Evolutionary conservation across 2,888 invertebrate genomes (phyloP).

Genomic region (Dastarcus helophoroides): DNA sequence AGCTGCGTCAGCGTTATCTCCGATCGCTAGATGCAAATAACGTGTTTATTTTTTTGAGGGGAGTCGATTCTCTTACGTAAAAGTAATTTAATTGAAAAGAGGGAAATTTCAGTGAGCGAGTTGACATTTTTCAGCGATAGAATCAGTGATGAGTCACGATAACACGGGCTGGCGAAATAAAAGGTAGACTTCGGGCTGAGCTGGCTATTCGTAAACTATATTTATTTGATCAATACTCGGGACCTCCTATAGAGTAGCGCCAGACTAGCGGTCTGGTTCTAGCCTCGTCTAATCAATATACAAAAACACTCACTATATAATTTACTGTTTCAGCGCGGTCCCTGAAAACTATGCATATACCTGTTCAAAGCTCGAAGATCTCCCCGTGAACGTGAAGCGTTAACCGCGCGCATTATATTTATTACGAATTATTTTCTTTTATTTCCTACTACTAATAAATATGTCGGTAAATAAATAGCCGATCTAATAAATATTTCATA

Average conservation of each 20-base stretch:
- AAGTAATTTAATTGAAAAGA: slow-evolving; percentile 7
- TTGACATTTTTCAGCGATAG: slow-evolving; percentile 12
- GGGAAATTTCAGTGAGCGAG: slow-evolving; percentile 4
- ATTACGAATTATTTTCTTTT: slow-evolving; percentile 36
- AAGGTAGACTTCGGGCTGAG: no score
- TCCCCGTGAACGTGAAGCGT: slow-evolving; percentile 28
- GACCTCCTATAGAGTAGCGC: slow-evolving; percentile 34
- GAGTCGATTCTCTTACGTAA: no score
- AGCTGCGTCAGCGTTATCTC: no score
- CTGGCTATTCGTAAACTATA: slow-evolving; percentile 27
- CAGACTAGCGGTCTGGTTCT: slow-evolving; percentile 35
- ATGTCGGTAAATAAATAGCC: slow-evolving; percentile 33
- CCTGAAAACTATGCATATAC: slow-evolving; percentile 26
- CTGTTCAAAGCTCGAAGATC: slow-evolving; percentile 19
- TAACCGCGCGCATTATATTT: slow-evolving; percentile 30
- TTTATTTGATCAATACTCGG: slow-evolving; percentile 38
- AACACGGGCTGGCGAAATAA: slow-evolving; percentile 13
- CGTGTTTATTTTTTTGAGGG: no score
- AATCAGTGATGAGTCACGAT: slow-evolving; percentile 16
- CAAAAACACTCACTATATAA: slow-evolving; percentile 36
- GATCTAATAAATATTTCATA: slow-evolving; percentile 36
- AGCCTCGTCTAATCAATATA: slow-evolving; percentile 36
- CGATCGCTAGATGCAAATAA: no score
- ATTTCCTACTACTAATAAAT: slow-evolving; percentile 37
- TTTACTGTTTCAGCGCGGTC: slow-evolving; percentile 31